A percentile compares a stretch with the other conserved stretches of the same genome.
These are phyloP conservation scores for Polydrusus pterygomalis DNA, from an alignment of 2,888 invertebrate species.

Conservation along the genomic window DNA sequence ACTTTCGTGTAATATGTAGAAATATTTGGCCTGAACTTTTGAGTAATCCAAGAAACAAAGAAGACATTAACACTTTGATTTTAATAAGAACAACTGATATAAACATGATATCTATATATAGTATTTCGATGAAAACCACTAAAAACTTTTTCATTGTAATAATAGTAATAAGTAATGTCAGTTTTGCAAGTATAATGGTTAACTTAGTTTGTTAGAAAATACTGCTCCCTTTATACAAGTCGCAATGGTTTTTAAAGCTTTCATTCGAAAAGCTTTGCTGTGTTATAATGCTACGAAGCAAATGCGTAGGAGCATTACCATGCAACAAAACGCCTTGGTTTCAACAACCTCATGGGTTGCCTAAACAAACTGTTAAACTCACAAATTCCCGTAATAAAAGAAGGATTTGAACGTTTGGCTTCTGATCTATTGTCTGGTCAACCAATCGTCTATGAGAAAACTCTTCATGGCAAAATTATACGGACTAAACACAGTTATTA, in stretches of 20 bases:
- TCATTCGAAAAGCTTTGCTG: too few relatives aligned
- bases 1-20: neutral
- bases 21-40: neutral
- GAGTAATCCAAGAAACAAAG: slow-evolving; percentile 20
- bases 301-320: too few relatives aligned
- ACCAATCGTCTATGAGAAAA: neutral
- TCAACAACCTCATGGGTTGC: too few relatives aligned
- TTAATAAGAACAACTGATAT: slow-evolving; percentile 4
- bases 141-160: slow-evolving; percentile 30
- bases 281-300: too few relatives aligned
- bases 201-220: slow-evolving; percentile 10
- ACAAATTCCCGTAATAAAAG: too few relatives aligned
- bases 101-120: slow-evolving; percentile 43
- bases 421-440: neutral
- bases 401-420: too few relatives aligned
- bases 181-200: slow-evolving; percentile 21
- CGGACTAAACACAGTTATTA: slow-evolving; percentile 27
- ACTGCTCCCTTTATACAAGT: too few relatives aligned
- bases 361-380: too few relatives aligned
- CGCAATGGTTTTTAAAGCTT: too few relatives aligned
- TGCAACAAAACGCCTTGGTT: too few relatives aligned
- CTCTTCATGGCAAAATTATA: neutral
- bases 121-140: slow-evolving; percentile 48
- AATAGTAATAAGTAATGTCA: slow-evolving; percentile 24
- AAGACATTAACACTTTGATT: slow-evolving; percentile 26